phyloP scores from a whole-genome alignment of 2,888 invertebrate genomes.

The Loripinus fragilis region DNA sequence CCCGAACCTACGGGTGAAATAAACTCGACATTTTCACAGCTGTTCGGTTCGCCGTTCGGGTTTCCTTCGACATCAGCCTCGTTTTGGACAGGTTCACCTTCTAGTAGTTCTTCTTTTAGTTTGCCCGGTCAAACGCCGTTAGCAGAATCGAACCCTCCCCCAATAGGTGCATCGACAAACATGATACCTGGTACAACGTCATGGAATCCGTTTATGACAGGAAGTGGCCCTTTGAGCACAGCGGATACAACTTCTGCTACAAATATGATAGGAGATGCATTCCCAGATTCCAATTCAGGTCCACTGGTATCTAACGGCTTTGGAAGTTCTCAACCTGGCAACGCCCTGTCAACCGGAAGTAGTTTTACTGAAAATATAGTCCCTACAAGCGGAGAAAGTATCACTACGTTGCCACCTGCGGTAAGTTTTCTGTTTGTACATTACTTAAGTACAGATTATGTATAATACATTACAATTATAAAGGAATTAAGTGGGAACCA shows the following conservation, averaged over 20 bases:
- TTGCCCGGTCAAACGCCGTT: background rate
- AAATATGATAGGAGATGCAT: background rate
- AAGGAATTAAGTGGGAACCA: too few species aligned
- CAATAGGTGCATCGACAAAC: background rate
- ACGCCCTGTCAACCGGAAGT: background rate
- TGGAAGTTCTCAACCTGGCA: background rate
- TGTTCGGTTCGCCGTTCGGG: background rate
- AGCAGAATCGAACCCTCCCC: background rate
- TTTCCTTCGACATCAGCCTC: constrained; percentile 33
- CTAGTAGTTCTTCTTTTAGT: background rate
- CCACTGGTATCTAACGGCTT: background rate
- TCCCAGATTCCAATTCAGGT: background rate
- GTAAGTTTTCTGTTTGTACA: background rate
- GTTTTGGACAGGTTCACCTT: constrained; percentile 26
- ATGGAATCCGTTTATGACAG: background rate
- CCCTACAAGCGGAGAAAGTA: background rate
- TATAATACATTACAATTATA: too few species aligned
- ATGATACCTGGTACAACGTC: background rate
- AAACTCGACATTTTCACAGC: background rate
- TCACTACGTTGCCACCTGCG: background rate
- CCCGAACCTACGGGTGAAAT: background rate
- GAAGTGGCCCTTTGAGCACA: background rate
- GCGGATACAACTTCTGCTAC: background rate
- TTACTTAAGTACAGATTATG: too few species aligned
- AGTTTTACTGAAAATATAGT: background rate